Conservation (phyloP, 2,888 invertebrate species). For the Hirtodrosophila alboralis region DNA sequence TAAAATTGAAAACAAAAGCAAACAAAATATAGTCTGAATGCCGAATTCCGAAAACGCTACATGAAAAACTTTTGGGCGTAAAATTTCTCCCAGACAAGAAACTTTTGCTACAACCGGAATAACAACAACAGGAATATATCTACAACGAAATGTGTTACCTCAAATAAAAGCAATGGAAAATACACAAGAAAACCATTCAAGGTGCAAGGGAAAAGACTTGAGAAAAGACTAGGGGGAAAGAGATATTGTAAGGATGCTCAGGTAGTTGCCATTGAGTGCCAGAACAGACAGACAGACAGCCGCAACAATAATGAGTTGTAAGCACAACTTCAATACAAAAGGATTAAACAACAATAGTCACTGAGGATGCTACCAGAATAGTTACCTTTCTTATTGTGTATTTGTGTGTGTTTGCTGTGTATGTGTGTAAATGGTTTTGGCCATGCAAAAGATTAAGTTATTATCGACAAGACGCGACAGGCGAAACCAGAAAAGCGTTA, state of each 20-base stretch:
- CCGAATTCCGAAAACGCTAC: constrained; percentile 39
- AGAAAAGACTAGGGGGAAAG: constrained; percentile 6
- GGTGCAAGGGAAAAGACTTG: background rate
- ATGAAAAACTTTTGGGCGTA: constrained; percentile 50
- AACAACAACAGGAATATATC: constrained; percentile 45
- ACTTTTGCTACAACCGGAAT: constrained; percentile 47
- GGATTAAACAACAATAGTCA: constrained; percentile 75
- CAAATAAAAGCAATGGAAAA: constrained; percentile 28
- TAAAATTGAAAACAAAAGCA: constrained; percentile 70
- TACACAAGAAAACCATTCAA: background rate
- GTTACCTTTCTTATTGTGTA: constrained; percentile 36
- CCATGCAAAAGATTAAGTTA: constrained; percentile 70
- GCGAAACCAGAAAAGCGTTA: constrained; percentile 12
- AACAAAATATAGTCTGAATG: constrained; percentile 5
- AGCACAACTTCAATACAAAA: constrained; percentile 75
- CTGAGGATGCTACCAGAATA: constrained; percentile 50
- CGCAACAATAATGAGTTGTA: constrained; percentile 76
- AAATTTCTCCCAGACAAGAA: constrained; percentile 43
- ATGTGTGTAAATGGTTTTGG: constrained; percentile 28
- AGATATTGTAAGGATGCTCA: constrained; percentile 3
- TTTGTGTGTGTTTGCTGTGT: background rate
- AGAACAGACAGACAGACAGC: constrained; percentile 50
- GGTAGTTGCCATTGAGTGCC: constrained; percentile 15
- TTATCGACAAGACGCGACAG: constrained; percentile 52
- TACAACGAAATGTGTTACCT: constrained; percentile 53